Percentiles rank a stretch among this genome's conserved stretches.
phyloP scores from a whole-genome alignment of 2,888 invertebrate species.

The Oasisia sp. region DNA sequence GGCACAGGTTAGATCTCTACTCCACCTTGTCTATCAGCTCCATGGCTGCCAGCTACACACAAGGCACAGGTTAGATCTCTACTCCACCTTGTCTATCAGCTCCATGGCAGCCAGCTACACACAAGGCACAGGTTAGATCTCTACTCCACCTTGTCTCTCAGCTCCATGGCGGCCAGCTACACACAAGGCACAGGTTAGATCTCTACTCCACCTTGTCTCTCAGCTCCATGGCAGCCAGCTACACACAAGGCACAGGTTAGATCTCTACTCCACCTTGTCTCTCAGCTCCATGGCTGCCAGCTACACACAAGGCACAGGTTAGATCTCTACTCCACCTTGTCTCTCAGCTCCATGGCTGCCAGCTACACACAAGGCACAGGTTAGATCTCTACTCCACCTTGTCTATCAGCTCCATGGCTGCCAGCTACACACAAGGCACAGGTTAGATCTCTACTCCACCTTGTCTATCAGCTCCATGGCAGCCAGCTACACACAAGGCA shows the following conservation, averaged over 20 bases:
- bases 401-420: slow-evolving; percentile 69
- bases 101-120: slow-evolving; percentile 71
- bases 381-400: no score
- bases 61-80: no score
- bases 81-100: slow-evolving; percentile 69
- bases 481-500: slow-evolving; percentile 68
- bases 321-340: no score
- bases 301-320: slow-evolving; percentile 67
- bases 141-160: slow-evolving; percentile 69
- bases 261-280: slow-evolving; percentile 69
- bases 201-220: slow-evolving; percentile 68
- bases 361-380: slow-evolving; percentile 67
- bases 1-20: no score
- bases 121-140: no score
- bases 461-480: slow-evolving; percentile 69
- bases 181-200: no score
- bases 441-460: no score
- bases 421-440: slow-evolving; percentile 67
- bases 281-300: slow-evolving; percentile 70
- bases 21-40: slow-evolving; percentile 69
- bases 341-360: slow-evolving; percentile 69
- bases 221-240: slow-evolving; percentile 72
- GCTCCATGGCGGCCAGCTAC: slow-evolving; percentile 71
- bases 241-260: no score
- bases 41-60: slow-evolving; percentile 71